Conservation (phyloP, 2,113 vertebrate species). For the Tragelaphus strepsiceros region DNA sequence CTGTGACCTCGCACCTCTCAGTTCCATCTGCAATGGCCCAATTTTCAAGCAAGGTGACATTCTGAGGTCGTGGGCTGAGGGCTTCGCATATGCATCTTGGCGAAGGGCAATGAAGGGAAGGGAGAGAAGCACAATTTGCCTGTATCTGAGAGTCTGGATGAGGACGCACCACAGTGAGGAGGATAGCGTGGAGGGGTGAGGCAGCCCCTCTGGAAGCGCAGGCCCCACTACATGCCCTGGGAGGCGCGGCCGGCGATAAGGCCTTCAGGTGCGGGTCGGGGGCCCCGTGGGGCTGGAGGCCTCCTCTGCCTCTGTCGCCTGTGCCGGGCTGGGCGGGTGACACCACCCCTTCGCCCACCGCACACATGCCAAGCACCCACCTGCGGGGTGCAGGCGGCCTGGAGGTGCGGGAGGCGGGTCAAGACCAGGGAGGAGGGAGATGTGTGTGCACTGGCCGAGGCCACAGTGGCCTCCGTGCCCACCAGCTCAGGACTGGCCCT, state of each 20-base stretch:
- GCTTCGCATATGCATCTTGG: neutral
- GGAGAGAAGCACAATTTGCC: neutral
- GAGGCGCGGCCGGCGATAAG: rapidly evolving
- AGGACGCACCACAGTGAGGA: rapidly evolving
- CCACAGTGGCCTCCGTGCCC: rapidly evolving
- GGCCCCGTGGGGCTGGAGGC: rapidly evolving
- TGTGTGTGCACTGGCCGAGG: rapidly evolving
- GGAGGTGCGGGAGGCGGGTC: rapidly evolving
- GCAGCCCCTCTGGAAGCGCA: rapidly evolving
- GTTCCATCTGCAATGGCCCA: neutral
- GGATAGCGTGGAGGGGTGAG: rapidly evolving
- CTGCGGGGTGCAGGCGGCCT: rapidly evolving
- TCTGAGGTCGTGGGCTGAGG: neutral
- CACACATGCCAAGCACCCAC: neutral
- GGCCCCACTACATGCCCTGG: rapidly evolving
- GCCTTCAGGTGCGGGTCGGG: rapidly evolving
- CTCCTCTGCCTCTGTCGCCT: neutral
- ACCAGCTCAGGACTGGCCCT: neutral
- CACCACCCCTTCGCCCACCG: rapidly evolving
- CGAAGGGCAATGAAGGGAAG: neutral
- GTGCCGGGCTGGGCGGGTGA: rapidly evolving
- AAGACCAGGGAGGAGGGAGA: neutral
- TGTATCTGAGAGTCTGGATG: neutral
- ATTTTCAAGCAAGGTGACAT: neutral
- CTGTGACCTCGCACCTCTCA: rapidly evolving